These are phyloP conservation scores for Trachemys scripta DNA, from an alignment of 2,113 vertebrate genomes.

Conservation along the genomic window DNA sequence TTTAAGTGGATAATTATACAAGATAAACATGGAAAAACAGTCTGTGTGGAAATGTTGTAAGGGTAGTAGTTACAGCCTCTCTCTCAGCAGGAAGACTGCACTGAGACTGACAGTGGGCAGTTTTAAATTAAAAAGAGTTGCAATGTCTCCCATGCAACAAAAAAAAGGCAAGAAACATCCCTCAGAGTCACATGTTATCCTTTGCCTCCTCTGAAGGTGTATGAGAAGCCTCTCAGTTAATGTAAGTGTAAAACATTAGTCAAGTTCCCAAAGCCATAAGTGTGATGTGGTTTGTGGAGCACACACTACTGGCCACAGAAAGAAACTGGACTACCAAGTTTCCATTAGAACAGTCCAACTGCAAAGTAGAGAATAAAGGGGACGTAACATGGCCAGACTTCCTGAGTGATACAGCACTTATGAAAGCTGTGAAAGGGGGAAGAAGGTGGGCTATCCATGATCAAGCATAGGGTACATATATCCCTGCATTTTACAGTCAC, in stretches of 20 bases:
- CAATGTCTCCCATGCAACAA: rapidly evolving
- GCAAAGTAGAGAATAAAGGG: neutral
- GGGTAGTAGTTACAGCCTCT: neutral
- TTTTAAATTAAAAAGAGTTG: rapidly evolving
- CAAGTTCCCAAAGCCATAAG: rapidly evolving
- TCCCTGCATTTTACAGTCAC: neutral
- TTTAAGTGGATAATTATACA: neutral
- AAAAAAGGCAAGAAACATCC: neutral
- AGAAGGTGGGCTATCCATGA: neutral
- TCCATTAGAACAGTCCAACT: rapidly evolving
- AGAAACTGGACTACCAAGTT: neutral
- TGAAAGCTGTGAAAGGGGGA: neutral
- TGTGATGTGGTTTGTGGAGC: neutral
- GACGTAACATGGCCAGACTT: neutral
- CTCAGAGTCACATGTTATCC: rapidly evolving
- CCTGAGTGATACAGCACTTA: neutral
- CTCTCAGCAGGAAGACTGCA: neutral
- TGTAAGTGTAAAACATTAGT: neutral
- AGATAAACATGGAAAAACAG: neutral
- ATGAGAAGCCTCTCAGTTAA: rapidly evolving
- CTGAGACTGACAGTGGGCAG: too few species aligned
- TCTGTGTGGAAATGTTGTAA: rapidly evolving
- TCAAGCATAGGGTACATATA: neutral
- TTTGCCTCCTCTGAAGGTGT: neutral
- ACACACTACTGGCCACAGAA: neutral